These are phyloP conservation scores for Corythaeola cristata DNA, from an alignment of 2,113 vertebrate species.

Conservation along the genomic window DNA sequence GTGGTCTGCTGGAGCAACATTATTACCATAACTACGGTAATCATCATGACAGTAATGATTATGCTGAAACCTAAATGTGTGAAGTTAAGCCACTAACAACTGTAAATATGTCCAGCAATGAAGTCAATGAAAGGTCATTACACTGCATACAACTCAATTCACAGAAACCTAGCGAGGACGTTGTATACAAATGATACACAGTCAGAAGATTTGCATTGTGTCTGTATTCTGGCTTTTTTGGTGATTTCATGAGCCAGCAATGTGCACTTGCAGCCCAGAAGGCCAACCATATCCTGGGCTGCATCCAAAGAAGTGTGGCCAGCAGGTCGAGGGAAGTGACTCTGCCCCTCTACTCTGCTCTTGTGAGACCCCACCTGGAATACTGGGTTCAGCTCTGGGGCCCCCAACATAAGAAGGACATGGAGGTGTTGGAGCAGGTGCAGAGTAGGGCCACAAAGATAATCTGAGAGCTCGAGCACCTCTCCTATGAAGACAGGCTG, in stretches of 20 bases:
- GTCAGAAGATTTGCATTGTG: not conserved
- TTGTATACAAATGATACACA: not conserved
- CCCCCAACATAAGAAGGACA: no score
- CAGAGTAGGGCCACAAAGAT: no score
- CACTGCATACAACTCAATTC: not conserved
- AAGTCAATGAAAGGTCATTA: slow-evolving; percentile 43
- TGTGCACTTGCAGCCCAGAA: no score
- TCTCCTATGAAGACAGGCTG: no score
- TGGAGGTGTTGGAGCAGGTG: no score
- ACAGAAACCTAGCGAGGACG: not conserved
- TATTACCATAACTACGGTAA: slow-evolving; percentile 65
- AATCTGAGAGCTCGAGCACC: no score
- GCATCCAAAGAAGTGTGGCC: no score
- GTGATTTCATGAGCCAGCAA: not conserved
- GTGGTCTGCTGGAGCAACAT: slow-evolving; percentile 14
- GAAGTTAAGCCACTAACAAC: slow-evolving; percentile 71
- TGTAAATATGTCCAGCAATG: slow-evolving; percentile 49
- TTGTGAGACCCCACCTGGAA: no score
- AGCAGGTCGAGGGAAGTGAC: no score
- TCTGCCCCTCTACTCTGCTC: no score
- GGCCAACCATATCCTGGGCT: no score
- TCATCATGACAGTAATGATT: slow-evolving; percentile 64
- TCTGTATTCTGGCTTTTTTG: not conserved
- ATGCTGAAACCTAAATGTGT: slow-evolving; percentile 66
- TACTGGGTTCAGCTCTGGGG: no score